phyloP scores from a whole-genome alignment of 92 coral and sea anemone genomes.

The Epizoanthus stellaris region DNA sequence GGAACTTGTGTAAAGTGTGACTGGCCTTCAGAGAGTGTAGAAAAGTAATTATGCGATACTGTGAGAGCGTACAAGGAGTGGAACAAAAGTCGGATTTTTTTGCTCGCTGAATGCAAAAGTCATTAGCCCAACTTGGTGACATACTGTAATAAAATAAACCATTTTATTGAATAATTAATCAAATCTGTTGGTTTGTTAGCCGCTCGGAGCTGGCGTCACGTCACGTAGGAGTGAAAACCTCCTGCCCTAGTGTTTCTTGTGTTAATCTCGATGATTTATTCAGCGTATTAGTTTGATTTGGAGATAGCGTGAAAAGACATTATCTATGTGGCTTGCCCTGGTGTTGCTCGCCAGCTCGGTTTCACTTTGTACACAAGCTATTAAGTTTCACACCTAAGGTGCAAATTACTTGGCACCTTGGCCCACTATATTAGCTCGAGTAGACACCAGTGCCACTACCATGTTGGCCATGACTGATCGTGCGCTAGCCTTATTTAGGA shows the following conservation, averaged over 20 bases:
- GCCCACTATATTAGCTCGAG: conserved; percentile 21
- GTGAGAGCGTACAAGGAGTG: conserved; percentile 8
- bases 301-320: conserved; percentile 48
- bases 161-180: conserved; percentile 88
- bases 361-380: conserved; percentile 42
- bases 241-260: conserved; percentile 26
- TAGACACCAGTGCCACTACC: conserved; percentile 14
- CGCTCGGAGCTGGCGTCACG: conserved; percentile 52
- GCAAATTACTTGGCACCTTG: conserved; percentile 48
- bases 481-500: conserved; percentile 53
- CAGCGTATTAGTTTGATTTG: conserved; percentile 42
- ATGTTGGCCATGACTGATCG: conserved; percentile 3
- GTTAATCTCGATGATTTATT: conserved; percentile 43
- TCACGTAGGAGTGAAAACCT: conserved; percentile 28
- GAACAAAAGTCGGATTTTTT: conserved; percentile 20
- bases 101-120: conserved; percentile 63
- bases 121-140: conserved; percentile 87
- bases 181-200: conserved; percentile 68
- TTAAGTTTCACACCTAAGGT: conserved; percentile 38
- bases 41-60: conserved; percentile 18
- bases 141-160: conserved; percentile 84
- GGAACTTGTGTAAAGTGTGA: conserved; percentile 1
- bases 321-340: conserved; percentile 39
- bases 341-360: conserved; percentile 18
- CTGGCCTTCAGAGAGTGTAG: conserved; percentile 8